A percentile compares a stretch with the other conserved stretches of the same genome.
Evolutionary conservation across 1,140 invertebrate species (phyloP).

Genomic region (Daktulosphaira vitifoliae): DNA sequence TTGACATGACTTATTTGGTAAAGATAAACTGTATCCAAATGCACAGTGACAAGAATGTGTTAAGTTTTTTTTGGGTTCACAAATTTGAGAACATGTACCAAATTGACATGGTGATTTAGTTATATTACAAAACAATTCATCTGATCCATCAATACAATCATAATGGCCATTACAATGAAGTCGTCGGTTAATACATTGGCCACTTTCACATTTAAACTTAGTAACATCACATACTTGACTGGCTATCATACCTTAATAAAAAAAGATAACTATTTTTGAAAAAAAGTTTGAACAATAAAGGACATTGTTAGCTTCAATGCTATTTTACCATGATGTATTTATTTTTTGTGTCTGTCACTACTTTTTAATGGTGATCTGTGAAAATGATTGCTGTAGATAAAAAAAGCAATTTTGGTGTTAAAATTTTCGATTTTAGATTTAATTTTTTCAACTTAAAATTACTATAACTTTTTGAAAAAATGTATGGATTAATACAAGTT

Average conservation of each 20-base stretch:
- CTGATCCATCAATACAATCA: conserved; percentile 63
- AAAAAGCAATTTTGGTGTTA: no score
- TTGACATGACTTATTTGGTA: conserved; percentile 36
- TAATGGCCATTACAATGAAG: conserved; percentile 59
- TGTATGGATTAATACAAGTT: no score
- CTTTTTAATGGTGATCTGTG: no score
- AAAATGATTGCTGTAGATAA: no score
- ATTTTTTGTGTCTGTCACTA: no score
- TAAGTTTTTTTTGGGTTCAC: conserved; percentile 52
- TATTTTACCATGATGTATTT: no score
- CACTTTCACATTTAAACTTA: conserved; percentile 56
- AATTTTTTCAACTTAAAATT: no score
- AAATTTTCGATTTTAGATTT: no score
- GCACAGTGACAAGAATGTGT: conserved; percentile 36
- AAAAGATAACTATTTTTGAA: no score
- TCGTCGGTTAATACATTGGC: conserved; percentile 57
- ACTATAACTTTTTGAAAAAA: no score
- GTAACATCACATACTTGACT: conserved; percentile 34
- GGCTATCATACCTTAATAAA: conserved; percentile 1
- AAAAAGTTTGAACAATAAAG: no score
- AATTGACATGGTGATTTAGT: conserved; percentile 52
- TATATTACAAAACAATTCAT: conserved; percentile 44
- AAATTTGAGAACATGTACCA: conserved; percentile 65
- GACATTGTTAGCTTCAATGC: no score
- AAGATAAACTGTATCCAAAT: not conserved